Conservation (phyloP, 2,113 vertebrate species). For the Serilophus lunatus region DNA sequence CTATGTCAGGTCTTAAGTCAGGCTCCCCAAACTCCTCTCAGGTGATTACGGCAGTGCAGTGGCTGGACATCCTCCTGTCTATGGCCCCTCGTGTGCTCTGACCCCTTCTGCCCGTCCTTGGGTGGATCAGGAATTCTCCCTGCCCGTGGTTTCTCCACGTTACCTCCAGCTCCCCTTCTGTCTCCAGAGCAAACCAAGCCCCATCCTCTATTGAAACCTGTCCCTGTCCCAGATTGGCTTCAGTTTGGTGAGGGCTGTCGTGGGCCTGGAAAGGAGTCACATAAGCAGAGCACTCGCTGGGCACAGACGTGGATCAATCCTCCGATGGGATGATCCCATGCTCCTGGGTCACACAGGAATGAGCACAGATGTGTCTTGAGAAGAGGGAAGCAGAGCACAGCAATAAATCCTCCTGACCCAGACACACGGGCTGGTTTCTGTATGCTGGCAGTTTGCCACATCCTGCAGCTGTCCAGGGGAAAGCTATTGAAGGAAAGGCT, state of each 20-base stretch:
- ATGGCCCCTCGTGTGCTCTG: background rate
- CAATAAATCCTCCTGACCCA: background rate
- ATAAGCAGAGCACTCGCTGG: background rate
- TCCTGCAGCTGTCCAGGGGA: background rate
- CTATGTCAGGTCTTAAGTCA: too few relatives aligned
- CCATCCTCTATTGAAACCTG: fast-evolving
- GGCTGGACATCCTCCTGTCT: background rate
- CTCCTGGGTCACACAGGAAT: background rate
- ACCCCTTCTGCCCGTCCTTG: background rate
- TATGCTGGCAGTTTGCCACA: background rate
- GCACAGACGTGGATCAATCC: background rate
- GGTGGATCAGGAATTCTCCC: background rate
- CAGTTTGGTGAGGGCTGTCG: too few relatives aligned
- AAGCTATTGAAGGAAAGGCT: background rate
- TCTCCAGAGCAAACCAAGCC: background rate
- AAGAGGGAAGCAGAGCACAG: background rate
- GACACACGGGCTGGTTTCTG: background rate
- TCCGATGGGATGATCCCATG: background rate
- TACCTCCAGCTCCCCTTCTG: background rate
- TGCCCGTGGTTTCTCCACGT: background rate
- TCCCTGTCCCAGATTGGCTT: background rate
- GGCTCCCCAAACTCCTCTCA: background rate
- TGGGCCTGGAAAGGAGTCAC: background rate
- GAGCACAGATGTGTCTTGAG: background rate
- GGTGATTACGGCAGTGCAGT: background rate